Evolutionary conservation across 2,113 vertebrate species (phyloP), one percentile per base, ranked within the genome.

Genomic region (Mesitornis unicolor): DNA sequence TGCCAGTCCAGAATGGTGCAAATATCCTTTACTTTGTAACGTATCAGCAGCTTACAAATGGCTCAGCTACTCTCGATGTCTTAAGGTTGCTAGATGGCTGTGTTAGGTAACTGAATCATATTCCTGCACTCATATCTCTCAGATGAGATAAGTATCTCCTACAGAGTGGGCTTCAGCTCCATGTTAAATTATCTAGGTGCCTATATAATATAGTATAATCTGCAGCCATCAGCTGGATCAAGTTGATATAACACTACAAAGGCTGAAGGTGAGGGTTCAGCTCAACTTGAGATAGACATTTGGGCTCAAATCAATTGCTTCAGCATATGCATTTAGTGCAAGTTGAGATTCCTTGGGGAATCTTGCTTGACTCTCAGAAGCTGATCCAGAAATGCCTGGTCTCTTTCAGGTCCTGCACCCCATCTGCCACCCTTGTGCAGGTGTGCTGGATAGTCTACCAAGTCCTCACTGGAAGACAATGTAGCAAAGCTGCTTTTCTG

Each of bases 251-350:
- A 47, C 18, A 24, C 0, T 3, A 8, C 2, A 35, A 71, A 64
- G 10, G 6, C 10, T 68, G 57, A 19, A 68, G 16, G 4, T n/a
- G 19, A 13, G 19, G 0, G 0, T 60, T 83, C 56, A 82, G 3
- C 22, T 79, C 40, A 35, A 11, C 35, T 31, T 83, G 33, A 88
- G 68, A 10, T 4, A 64, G 35, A 18, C 11, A 11, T 51, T 18
- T 50, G 17, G 11, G 8, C 12, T 88, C 1, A 2, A 78, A 92
- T 59, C 9, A 59, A 33, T 40, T 48, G 6, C 7, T 81, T 82
- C 43, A 77, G 16, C 3, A 31, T 25, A 40, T 4, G 7, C 9
- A 50, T 33, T 11, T 50, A 75, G 5, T 8, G 11, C 20, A 63
- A 54, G 2, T 1, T 82, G 17, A 78, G 19, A 43, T 31, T 35